Base-by-base conservation (phyloP, 2,113 vertebrate genomes). In the Acanthisitta chloris region DNA sequence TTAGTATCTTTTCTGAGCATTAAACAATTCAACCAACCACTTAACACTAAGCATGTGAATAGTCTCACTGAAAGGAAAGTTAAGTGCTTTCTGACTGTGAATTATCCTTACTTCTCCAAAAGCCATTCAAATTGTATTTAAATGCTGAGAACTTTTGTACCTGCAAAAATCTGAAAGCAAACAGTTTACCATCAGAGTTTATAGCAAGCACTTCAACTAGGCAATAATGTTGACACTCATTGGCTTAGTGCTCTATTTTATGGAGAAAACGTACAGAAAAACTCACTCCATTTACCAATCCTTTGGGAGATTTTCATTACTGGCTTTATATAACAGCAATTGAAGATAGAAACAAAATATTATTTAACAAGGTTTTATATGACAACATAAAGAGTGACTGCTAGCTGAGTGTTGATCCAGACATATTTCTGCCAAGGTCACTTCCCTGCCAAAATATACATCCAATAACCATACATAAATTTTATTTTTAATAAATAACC, bases 401-500 rank as follows among this genome's bases (percentile, higher is more conserved):
- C 95, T 92, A 88, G 70, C 94, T 83, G 84, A 94, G 93, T 98
- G 97, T 97, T 97, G 97, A 97, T 96, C 95, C 81, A 96, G 96
- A 97, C 85, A 73, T 88, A 88, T 96, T 94, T 96, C 93, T 98
- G 97, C 97, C 97, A 98, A 85, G 90, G 90, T 96, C 95, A 79
- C 94, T 74, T 86, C 95, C 94, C 92, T 98, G 97, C 97, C 98
- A 98, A 98, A 98, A 97, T 97, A 98, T 97, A 98, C 96, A 94
- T 97, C 95, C 97, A 97, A 97, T 97, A 98, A 96, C 97, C 97
- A 95, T 97, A 97, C 96, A 97, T 97, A 97, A 97, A 97, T 97
- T 97, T 98, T 98, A 98, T 97, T 98, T 98, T 98, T 98, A 97
- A 98, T 98, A 98, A 98, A 98, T 98, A 98, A 97, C 97, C 97